phyloP scores from a whole-genome alignment of 2,113 vertebrate genomes.

The Ptilorrhoa leucosticta region DNA sequence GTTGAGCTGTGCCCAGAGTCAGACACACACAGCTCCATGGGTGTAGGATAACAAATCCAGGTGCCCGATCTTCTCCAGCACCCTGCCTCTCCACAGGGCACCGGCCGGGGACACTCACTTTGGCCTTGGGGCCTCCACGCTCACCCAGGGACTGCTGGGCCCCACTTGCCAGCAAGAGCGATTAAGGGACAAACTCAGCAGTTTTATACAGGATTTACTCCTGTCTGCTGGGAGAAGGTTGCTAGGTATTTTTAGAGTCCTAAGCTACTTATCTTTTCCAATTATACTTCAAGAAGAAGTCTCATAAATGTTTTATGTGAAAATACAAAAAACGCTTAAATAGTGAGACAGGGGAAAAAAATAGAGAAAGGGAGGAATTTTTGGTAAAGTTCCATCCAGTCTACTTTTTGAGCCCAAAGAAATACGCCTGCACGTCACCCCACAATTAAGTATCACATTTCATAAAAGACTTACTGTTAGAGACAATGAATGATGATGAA shows the following conservation, averaged over 20 bases:
- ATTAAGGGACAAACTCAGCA: neutral
- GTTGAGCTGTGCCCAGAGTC: neutral
- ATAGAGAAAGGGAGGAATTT: neutral
- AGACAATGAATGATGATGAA: neutral
- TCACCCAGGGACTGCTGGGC: fast-evolving
- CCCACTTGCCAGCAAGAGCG: neutral
- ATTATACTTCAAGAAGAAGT: neutral
- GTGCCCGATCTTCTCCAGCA: neutral
- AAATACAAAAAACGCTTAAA: neutral
- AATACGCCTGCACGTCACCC: neutral
- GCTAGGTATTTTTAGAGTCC: neutral
- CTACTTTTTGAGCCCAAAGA: neutral
- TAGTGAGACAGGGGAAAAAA: fast-evolving
- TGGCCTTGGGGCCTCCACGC: fast-evolving
- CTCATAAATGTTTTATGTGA: neutral
- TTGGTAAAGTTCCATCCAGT: neutral
- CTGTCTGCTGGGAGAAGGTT: neutral
- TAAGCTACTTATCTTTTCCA: constrained; percentile 26
- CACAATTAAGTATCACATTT: neutral
- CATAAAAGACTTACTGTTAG: neutral
- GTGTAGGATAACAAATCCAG: neutral
- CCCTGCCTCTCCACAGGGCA: neutral
- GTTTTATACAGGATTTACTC: neutral
- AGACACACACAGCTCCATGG: neutral
- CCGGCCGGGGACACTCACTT: fast-evolving